Base-by-base conservation (phyloP, 2,113 vertebrate genomes). In the Percina caprodes region DNA sequence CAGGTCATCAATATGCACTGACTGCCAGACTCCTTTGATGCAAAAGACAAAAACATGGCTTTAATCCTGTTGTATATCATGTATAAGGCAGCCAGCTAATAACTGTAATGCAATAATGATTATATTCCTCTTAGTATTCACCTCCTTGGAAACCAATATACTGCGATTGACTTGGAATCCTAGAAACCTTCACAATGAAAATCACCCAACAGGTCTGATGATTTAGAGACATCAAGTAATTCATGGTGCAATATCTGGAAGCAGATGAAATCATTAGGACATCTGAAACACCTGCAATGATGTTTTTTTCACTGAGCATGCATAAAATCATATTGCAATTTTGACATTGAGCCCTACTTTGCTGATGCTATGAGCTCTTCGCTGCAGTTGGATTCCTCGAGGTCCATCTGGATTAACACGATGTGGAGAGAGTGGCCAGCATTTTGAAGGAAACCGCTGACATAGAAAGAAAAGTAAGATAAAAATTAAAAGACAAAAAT, bases 121-220 rank as follows among this genome's bases (percentile, higher is more conserved):
- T 0, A 14, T 16, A 15, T 19, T 71, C 59, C 55, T 62, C 7
- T 54, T 7, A 23, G 8, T 4, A 71, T 88, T 86, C 8, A 94
- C 95, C 95, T 91, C 95, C 95, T 84, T 95, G 95, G 77, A 96
- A 96, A 61, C 95, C 94, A 58, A 92, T 93, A 75, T 96, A 95
- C 42, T 91, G 92, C 78, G 90, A 89, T 42, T 84, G 84, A 69
- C 88, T 89, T 42, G 74, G 33, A 62, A 95, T 93, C 81, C 95
- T 80, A 4, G 94, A 94, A 54, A 94, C 92, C 83, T 95, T 95
- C 52, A 93, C 93, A 30, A 94, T 92, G 82, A 95, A 95, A 77
- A 95, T 87, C 72, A 94, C 88, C 80, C 84, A 92, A 24, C 91
- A 90, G 49, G 49, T 52, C 14, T 77, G 87, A 55, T 85, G 66